Conservation (phyloP, 2,797 vertebrate genomes). For the Channallabes apus region DNA sequence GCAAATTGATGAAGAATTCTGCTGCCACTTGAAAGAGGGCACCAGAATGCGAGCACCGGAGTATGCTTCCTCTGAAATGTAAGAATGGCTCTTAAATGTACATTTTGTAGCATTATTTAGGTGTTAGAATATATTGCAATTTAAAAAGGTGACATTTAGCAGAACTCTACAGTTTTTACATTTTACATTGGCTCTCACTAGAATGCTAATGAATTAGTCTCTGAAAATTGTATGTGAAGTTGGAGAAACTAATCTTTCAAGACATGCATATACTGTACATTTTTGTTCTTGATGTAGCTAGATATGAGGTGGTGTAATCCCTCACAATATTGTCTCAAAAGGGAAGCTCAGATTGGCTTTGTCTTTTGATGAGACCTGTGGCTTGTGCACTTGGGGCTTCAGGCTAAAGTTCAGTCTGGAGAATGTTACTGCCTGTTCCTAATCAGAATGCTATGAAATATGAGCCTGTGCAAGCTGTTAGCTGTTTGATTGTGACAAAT, state of each 20-base stretch:
- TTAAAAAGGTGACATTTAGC: not conserved
- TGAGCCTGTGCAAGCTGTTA: constrained; percentile 44
- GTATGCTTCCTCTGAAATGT: constrained; percentile 92
- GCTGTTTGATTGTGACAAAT: constrained; percentile 59
- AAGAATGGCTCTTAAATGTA: constrained; percentile 59
- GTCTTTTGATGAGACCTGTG: constrained; percentile 28
- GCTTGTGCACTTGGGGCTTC: constrained; percentile 7
- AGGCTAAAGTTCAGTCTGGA: constrained; percentile 9
- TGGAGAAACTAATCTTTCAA: constrained; percentile 12
- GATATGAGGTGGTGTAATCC: constrained; percentile 55
- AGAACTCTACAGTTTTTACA: not conserved
- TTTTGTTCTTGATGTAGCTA: constrained; percentile 48
- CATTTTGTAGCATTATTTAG: not conserved
- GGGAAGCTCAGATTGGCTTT: constrained; percentile 31
- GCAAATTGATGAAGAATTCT: constrained; percentile 94
- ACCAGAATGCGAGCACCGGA: constrained; percentile 92
- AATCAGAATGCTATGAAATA: constrained; percentile 40
- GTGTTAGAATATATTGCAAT: not conserved
- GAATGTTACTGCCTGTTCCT: constrained; percentile 36
- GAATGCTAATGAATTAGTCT: constrained; percentile 12
- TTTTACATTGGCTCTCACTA: not conserved
- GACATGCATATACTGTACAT: no score
- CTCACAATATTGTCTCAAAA: constrained; percentile 40
- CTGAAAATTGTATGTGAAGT: constrained; percentile 15
- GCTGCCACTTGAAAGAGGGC: constrained; percentile 89